Evolutionary conservation across 2,888 invertebrate species (phyloP), one percentile per base, ranked within the genome.

Genomic region (Lysandra coridon): DNA sequence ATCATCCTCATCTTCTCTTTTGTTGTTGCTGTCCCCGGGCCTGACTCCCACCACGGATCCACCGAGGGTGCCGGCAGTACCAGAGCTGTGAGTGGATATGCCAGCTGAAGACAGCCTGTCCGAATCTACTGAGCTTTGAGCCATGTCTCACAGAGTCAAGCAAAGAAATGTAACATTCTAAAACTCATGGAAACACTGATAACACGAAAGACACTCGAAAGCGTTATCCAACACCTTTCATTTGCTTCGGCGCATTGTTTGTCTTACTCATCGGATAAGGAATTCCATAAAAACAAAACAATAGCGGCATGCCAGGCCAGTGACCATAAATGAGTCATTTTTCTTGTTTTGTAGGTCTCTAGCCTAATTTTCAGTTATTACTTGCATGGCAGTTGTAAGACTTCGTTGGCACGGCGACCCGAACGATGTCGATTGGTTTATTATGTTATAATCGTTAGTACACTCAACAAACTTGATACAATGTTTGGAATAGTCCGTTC

Each of bases 1-100:
- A 83, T 96, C 96, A 83, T 96, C 96, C 81, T 96, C 96, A 86
- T 95, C 95, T 85, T 95, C 96, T 78, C 91, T 88, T 83, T 95
- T 94, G 6, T 86, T 88, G 10, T 87, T 90, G 37, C 88, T 87
- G 81, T 93, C 93, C 0, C 91, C 92, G 73, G 88, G 89, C 83
- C 94, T 90, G 0, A 93, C 94, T 78, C 94, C 94, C 57, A 94
- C 92, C 7, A 94, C 93, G 53, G 94, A 94, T 10, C 94, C 94
- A 78, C 93, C 93, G 78, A 93, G 90, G 64, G 93, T 93, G 2
- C 92, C 94, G 77, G 92, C 93, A 80, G 93, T 94, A 4, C 93
- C 94, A 74, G 94, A 94, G 84, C 94, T 94, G 83, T 94, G 93
- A 73, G 94, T 94, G 73, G 94, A 94, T 80, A 94, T 92, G 79